Evolutionary conservation across 2,888 invertebrate genomes (phyloP), one percentile per base, ranked within the genome.

Genomic region (Ochlodes sylvanus): DNA sequence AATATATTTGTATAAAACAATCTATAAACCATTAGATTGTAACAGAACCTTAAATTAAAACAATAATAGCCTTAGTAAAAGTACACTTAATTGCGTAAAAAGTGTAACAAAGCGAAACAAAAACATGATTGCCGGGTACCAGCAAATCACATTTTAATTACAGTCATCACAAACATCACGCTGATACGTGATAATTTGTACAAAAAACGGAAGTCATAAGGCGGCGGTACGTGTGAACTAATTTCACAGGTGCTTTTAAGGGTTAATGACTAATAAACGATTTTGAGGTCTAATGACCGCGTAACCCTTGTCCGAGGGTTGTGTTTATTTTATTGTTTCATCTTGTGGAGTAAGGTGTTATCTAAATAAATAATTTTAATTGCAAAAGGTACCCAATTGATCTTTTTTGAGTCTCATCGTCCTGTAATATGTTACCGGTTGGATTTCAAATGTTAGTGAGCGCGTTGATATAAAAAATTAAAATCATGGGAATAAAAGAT

Each of bases 71-170:
- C 19, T 34, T 42, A 34, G 44, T 57, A 64, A 57, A 14, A 34
- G n/a, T 15, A 38, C 50, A 56, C 50, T 34, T 47, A 66, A 60
- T 60, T 42, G 54, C 56, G 63, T 47, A 67, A 64, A 72, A 73
- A 55, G 67, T 72, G 68, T 68, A 52, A 65, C 55, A 69, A 72
- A 72, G 38, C 55, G 21, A 69, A 70, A 64, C 70, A 71, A 63
- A 69, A 67, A 68, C 68, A 68, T 75, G 63, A 76, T 78, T 71
- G 72, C 21, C 56, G 71, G 67, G 70, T 73, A 56, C 61, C 71
- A 65, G 74, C 74, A 82, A 85, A 85, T 85, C 77, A 80, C 74
- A 76, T 78, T 84, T 80, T 70, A 70, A 70, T 70, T 68, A 68
- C 63, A 61, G 67, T 56, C 47, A 56, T 63, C 63, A 68, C 38